A percentile compares a stretch with the other conserved stretches of the same genome.
phyloP scores from a whole-genome alignment of 2,888 invertebrate species.

The Spatulosminthurus flaviceps region DNA sequence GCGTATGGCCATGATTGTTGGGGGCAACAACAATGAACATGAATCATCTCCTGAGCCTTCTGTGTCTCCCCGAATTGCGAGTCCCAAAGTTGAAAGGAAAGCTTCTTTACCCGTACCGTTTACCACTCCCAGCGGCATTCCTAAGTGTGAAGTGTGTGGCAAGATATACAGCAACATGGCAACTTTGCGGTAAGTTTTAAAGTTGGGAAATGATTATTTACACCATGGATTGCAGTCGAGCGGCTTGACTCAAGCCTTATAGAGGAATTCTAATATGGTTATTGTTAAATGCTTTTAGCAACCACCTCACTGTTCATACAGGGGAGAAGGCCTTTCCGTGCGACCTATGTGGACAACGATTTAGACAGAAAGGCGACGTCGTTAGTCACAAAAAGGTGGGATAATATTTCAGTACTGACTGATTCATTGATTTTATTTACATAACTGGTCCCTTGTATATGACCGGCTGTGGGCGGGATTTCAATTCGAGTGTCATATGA shows the following conservation, averaged over 20 bases:
- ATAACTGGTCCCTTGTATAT: no score
- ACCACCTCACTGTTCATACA: conserved; percentile 39
- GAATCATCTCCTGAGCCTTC: neutral
- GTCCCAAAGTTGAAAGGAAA: neutral
- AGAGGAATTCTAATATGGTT: no score
- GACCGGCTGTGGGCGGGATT: no score
- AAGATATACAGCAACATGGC: conserved; percentile 36
- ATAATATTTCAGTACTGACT: no score
- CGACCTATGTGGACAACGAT: conserved; percentile 35
- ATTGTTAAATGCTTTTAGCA: conserved; percentile 25
- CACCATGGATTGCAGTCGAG: no score
- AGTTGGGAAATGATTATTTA: neutral
- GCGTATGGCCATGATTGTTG: conserved; percentile 30
- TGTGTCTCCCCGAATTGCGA: neutral
- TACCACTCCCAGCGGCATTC: neutral
- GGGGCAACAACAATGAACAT: neutral
- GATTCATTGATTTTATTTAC: no score
- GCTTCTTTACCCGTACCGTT: neutral
- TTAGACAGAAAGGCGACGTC: conserved; percentile 44
- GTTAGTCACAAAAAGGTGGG: conserved; percentile 46
- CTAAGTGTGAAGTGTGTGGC: conserved; percentile 35
- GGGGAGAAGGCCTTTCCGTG: conserved; percentile 42
- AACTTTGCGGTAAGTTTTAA: conserved; percentile 31
- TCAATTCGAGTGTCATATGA: no score
- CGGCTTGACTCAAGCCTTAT: no score